A percentile compares a stretch with the other conserved stretches of the same genome.
phyloP scores from a whole-genome alignment of 2,888 invertebrate species.

The Tetragonisca angustula region DNA sequence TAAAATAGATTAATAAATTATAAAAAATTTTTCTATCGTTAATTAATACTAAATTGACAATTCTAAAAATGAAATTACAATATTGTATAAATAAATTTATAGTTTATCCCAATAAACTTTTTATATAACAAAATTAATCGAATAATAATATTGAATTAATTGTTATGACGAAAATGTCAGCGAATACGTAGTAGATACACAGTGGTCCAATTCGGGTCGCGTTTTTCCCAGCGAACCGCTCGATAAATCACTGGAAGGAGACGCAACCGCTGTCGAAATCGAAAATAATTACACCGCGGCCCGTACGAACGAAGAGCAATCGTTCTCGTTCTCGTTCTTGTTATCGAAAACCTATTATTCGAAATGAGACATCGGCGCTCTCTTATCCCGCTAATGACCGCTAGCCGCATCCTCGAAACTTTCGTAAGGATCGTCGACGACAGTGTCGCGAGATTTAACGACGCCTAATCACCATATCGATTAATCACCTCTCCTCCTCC shows the following conservation, averaged over 20 bases:
- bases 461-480: constrained; percentile 35
- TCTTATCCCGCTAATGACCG: constrained; percentile 50
- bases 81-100: too few relatives aligned
- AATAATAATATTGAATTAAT: too few relatives aligned
- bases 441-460: constrained; percentile 27
- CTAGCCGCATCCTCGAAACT: constrained; percentile 49
- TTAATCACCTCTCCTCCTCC: constrained; percentile 26
- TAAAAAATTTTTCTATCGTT: too few relatives aligned
- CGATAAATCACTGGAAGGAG: not conserved
- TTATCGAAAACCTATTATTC: constrained; percentile 69
- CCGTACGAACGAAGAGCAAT: not conserved
- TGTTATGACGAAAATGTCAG: too few relatives aligned
- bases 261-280: not conserved
- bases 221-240: too few relatives aligned
- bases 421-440: constrained; percentile 4
- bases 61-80: too few relatives aligned
- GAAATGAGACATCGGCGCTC: constrained; percentile 28
- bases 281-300: constrained; percentile 38
- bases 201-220: too few relatives aligned
- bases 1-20: too few relatives aligned
- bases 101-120: too few relatives aligned
- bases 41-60: too few relatives aligned
- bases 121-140: too few relatives aligned
- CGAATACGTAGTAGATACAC: too few relatives aligned
- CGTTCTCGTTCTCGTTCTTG: constrained; percentile 28